A percentile compares a stretch with the other conserved stretches of the same genome.
These are phyloP conservation scores for Xylota sylvarum DNA, from an alignment of 2,888 invertebrate genomes.

Conservation along the genomic window DNA sequence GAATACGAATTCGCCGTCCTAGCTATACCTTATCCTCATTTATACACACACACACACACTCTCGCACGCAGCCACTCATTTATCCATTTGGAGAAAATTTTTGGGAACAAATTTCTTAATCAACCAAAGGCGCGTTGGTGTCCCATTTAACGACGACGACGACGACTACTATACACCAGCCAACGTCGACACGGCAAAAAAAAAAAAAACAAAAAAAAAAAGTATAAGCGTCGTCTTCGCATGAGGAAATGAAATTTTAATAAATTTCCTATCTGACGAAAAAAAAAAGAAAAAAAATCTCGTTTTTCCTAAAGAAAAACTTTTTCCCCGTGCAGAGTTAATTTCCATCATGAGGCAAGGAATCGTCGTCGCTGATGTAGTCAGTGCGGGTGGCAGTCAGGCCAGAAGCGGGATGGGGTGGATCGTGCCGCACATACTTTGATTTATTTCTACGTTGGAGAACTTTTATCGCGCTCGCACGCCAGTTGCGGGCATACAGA, in stretches of 20 bases:
- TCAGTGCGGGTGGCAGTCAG: slow-evolving; percentile 5
- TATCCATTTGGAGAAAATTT: slow-evolving; percentile 59
- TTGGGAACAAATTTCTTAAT: slow-evolving; percentile 63
- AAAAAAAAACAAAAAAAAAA: not conserved
- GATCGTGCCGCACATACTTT: slow-evolving; percentile 50
- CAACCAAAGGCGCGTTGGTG: slow-evolving; percentile 56
- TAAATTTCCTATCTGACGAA: slow-evolving; percentile 62
- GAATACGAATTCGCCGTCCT: not conserved
- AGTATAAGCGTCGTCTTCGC: slow-evolving; percentile 50
- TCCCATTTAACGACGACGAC: slow-evolving; percentile 50
- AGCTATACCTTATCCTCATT: not conserved
- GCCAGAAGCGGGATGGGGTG: not conserved
- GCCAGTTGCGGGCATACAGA: slow-evolving; percentile 57
- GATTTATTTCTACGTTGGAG: slow-evolving; percentile 70
- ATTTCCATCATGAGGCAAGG: slow-evolving; percentile 62
- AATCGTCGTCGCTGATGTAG: slow-evolving; percentile 16
- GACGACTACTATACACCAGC: not conserved
- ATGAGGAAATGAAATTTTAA: slow-evolving; percentile 70
- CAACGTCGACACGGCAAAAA: not conserved
- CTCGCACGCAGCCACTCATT: slow-evolving; percentile 25
- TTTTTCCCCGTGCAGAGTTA: slow-evolving; percentile 51
- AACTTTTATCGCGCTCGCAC: slow-evolving; percentile 71
- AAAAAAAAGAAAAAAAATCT: slow-evolving; percentile 30
- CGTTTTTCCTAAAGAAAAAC: slow-evolving; percentile 61
- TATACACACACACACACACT: not conserved